These are phyloP conservation scores for Trididemnum nubilum DNA, from an alignment of 23 tunicate species.

Conservation along the genomic window DNA sequence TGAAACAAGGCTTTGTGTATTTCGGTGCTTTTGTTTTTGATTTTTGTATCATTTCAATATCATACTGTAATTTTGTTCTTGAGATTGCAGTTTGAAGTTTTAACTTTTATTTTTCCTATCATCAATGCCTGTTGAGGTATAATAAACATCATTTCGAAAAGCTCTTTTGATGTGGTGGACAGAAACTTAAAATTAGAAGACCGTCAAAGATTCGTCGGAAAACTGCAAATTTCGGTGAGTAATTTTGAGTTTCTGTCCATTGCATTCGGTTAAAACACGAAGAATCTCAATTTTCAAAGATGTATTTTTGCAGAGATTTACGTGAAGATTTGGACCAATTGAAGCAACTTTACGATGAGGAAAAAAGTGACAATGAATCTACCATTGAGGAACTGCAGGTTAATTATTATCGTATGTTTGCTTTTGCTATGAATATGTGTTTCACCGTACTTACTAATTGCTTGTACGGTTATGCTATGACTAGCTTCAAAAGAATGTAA, in stretches of 20 bases:
- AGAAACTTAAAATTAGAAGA: conserved; percentile 6
- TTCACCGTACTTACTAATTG: no score
- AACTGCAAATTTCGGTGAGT: background rate
- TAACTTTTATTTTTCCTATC: background rate
- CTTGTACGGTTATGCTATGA: no score
- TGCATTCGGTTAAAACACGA: background rate
- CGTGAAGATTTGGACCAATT: background rate
- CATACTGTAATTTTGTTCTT: no score
- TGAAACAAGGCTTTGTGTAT: background rate
- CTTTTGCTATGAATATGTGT: no score
- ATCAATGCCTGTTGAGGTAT: background rate
- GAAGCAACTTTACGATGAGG: conserved; percentile 20
- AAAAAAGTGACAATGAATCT: conserved; percentile 34
- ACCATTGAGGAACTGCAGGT: conserved; percentile 53
- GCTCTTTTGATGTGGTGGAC: conserved; percentile 18
- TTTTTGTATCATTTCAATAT: no score
- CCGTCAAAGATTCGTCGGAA: background rate
- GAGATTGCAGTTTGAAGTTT: background rate
- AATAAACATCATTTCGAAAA: no score
- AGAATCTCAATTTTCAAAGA: background rate
- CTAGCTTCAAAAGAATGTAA: no score
- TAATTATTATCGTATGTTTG: no score
- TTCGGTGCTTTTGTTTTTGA: no score
- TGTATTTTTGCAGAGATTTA: background rate
- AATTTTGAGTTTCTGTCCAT: conserved; percentile 30